These are phyloP conservation scores for Phoenicopterus ruber DNA, from an alignment of 2,113 vertebrate species.

Conservation along the genomic window DNA sequence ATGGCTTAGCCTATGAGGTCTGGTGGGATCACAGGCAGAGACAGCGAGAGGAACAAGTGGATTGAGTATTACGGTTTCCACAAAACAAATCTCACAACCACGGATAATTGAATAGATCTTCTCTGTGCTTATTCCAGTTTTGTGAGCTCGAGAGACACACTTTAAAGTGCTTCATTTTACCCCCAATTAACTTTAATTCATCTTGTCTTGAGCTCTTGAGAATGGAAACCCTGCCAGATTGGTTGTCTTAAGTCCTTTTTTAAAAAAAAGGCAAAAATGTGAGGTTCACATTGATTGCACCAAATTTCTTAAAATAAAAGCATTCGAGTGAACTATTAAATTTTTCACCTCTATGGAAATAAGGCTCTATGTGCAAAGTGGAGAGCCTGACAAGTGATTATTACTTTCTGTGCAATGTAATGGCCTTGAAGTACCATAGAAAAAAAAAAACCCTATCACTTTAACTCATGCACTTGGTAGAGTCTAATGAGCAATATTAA, in stretches of 20 bases:
- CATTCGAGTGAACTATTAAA: conserved; percentile 38
- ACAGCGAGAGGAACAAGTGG: background rate
- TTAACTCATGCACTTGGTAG: background rate
- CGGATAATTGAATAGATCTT: conserved; percentile 32
- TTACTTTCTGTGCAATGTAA: conserved; percentile 35
- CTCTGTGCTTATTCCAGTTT: conserved; percentile 26
- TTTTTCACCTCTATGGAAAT: conserved; percentile 60
- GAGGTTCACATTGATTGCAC: conserved; percentile 38
- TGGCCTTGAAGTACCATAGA: conserved; percentile 27
- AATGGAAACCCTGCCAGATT: conserved; percentile 23
- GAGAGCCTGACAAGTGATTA: conserved; percentile 59
- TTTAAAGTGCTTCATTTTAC: conserved; percentile 53
- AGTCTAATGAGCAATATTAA: conserved; percentile 15
- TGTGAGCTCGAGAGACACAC: background rate
- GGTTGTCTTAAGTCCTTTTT: background rate
- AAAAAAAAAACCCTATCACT: background rate
- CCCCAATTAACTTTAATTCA: conserved; percentile 54
- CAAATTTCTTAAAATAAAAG: conserved; percentile 55
- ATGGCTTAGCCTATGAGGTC: background rate
- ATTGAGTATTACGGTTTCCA: background rate
- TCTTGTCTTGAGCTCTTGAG: conserved; percentile 23
- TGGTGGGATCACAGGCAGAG: background rate
- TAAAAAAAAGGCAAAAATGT: background rate
- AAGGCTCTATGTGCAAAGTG: conserved; percentile 25
- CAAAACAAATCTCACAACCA: conserved; percentile 23